Base-by-base conservation (phyloP, 2,888 invertebrate genomes). In the Troides helena region DNA sequence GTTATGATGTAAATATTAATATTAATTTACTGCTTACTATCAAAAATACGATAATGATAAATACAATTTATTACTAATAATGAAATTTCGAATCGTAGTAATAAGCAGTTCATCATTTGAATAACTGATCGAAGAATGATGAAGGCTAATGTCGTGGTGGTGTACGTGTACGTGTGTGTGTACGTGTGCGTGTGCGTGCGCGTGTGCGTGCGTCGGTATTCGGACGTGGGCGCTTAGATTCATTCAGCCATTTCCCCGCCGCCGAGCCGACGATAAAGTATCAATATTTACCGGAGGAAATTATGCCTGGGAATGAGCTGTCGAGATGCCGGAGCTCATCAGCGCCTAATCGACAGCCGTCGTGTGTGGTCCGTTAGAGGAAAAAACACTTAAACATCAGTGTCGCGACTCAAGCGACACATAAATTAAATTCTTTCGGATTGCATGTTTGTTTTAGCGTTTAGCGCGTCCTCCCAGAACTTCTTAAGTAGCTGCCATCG, bases 401-500 rank as follows among this genome's bases (percentile, higher is more conserved):
- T 39, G 39, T 39, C 71, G 72, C 67, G 65, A 60, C 69, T 39
- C 30, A 57, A 67, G 50, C 65, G 65, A 61, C 62, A 53, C 56
- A 85, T 81, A 82, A 84, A 87, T 88, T 86, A 85, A 82, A 84
- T 84, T 83, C 80, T 61, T 57, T 67, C 73, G 65, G 71, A 66
- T 68, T 71, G 74, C 74, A 74, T 83, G 80, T 85, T 85, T 83
- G 80, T 76, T 76, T 77, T 79, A 80, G 76, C 77, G 76, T 80
- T 82, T 81, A 80, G 81, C 76, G 75, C 74, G 73, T 67, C 76
- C 72, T 74, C 77, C 74, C 75, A 71, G 77, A 80, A 82, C 86
- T 85, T 82, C 86, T 85, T 83, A 85, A 81, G 85, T 84, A 86
- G 86, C 85, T 53, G 39, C 8, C 56, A 18, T 64, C 58, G 36